Percentiles rank a stretch among this genome's conserved stretches.
These are phyloP conservation scores for Resseliella maxima DNA, from an alignment of 2,888 invertebrate genomes.

Conservation along the genomic window DNA sequence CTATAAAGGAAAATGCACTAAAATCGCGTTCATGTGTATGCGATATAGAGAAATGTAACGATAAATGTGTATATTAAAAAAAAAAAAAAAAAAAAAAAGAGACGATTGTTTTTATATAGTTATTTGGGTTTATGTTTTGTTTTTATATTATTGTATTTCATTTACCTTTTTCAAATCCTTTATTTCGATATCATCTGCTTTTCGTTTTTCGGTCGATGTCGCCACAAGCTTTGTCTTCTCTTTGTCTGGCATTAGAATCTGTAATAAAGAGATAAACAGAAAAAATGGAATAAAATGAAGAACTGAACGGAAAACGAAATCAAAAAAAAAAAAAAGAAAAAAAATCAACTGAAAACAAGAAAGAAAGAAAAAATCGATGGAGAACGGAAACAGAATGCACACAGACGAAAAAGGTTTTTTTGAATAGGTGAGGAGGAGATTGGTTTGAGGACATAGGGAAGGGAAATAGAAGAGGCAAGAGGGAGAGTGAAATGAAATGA, in stretches of 20 bases:
- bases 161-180: constrained; percentile 88
- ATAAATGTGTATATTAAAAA: background rate
- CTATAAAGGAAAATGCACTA: constrained; percentile 23
- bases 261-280: constrained; percentile 64
- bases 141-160: background rate
- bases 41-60: background rate
- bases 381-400: constrained; percentile 39
- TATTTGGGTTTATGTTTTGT: constrained; percentile 24
- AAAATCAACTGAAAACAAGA: background rate
- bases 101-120: background rate
- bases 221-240: constrained; percentile 72
- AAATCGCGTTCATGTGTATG: background rate
- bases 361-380: background rate
- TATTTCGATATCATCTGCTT: constrained; percentile 84
- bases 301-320: too few species aligned
- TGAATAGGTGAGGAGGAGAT: too few species aligned
- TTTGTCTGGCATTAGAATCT: constrained; percentile 69
- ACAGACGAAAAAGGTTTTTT: background rate
- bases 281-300: constrained; percentile 11
- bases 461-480: background rate
- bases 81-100: too few species aligned
- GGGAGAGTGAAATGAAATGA: background rate
- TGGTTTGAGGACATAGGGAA: too few species aligned
- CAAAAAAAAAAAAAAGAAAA: constrained; percentile 4
- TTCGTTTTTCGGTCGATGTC: constrained; percentile 80